Evolutionary conservation across 2,113 vertebrate species (phyloP).

Genomic region (Boleophthalmus pectinirostris): DNA sequence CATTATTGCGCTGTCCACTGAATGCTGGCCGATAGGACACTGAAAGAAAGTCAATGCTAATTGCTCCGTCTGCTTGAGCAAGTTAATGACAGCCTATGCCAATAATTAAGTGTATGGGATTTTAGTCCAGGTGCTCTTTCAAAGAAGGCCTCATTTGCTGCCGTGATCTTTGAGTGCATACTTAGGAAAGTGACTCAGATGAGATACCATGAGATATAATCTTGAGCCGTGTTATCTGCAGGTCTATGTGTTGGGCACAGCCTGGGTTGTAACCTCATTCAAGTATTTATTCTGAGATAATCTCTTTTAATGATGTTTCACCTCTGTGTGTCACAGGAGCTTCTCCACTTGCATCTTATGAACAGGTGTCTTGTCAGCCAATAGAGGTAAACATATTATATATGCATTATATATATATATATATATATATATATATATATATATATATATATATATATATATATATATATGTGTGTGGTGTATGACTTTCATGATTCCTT

Average conservation of each 20-base stretch:
- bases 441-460: too few species aligned
- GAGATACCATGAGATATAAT: slow-evolving; percentile 46
- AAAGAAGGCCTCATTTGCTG: slow-evolving; percentile 42
- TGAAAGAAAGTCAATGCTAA: slow-evolving; percentile 41
- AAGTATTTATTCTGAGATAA: slow-evolving; percentile 64
- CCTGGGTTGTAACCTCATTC: slow-evolving; percentile 33
- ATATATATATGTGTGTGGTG: too few species aligned
- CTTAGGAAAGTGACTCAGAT: slow-evolving; percentile 28
- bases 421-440: too few species aligned
- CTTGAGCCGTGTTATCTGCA: slow-evolving; percentile 44
- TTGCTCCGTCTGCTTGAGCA: slow-evolving; percentile 46
- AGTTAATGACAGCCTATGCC: slow-evolving; percentile 37
- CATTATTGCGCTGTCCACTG: slow-evolving; percentile 30
- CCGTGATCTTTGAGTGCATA: slow-evolving; percentile 16
- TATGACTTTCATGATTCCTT: background rate
- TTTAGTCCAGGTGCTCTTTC: slow-evolving; percentile 41
- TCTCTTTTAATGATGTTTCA: slow-evolving; percentile 68
- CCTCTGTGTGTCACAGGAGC: slow-evolving; percentile 36
- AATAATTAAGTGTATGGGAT: slow-evolving; percentile 36
- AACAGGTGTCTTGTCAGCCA: slow-evolving; percentile 41
- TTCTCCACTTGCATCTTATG: slow-evolving; percentile 31
- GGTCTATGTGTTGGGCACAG: slow-evolving; percentile 20
- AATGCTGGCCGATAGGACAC: slow-evolving; percentile 21
- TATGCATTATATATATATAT: background rate
- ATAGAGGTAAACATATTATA: slow-evolving; percentile 19